Conservation (phyloP, 2,888 invertebrate species). For the Ceratothoa steindachneri region DNA sequence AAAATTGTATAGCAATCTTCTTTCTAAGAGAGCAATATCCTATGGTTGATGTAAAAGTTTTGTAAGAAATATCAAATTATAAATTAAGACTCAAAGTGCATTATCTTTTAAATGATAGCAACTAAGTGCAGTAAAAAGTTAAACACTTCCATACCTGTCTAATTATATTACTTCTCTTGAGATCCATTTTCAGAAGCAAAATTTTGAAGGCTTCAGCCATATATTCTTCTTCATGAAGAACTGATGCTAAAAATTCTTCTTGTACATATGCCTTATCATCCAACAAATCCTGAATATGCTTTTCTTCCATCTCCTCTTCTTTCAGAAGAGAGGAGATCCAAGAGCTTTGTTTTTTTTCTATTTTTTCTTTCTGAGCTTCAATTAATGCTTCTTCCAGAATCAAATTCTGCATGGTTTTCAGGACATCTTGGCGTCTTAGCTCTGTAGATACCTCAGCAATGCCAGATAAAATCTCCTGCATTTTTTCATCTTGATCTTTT, state of each 20-base stretch:
- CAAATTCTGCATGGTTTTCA: conserved; percentile 34
- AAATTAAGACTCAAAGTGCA: too few relatives aligned
- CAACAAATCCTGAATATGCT: conserved; percentile 28
- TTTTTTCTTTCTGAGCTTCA: conserved; percentile 23
- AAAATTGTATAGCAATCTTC: too few relatives aligned
- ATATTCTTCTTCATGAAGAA: conserved; percentile 39
- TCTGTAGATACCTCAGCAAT: conserved; percentile 31
- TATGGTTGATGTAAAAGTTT: too few relatives aligned
- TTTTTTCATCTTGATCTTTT: conserved; percentile 29
- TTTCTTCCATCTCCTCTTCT: conserved; percentile 26
- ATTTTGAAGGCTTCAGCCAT: conserved; percentile 43
- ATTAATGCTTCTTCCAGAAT: conserved; percentile 30
- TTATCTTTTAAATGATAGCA: too few relatives aligned
- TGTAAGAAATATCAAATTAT: too few relatives aligned
- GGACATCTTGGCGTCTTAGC: conserved; percentile 28
- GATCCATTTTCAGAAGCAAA: conserved; percentile 36
- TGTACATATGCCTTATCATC: conserved; percentile 26
- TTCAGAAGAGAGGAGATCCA: conserved; percentile 30
- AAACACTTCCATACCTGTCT: conserved; percentile 42
- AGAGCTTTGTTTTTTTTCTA: conserved; percentile 24
- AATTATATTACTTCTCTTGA: conserved; percentile 36
- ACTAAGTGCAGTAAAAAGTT: too few relatives aligned
- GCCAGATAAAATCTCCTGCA: conserved; percentile 27
- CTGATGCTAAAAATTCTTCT: conserved; percentile 28
- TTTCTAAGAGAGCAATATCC: too few relatives aligned